These are phyloP conservation scores for Drosophila leontia DNA, from an alignment of 1,140 invertebrate species.

Conservation along the genomic window DNA sequence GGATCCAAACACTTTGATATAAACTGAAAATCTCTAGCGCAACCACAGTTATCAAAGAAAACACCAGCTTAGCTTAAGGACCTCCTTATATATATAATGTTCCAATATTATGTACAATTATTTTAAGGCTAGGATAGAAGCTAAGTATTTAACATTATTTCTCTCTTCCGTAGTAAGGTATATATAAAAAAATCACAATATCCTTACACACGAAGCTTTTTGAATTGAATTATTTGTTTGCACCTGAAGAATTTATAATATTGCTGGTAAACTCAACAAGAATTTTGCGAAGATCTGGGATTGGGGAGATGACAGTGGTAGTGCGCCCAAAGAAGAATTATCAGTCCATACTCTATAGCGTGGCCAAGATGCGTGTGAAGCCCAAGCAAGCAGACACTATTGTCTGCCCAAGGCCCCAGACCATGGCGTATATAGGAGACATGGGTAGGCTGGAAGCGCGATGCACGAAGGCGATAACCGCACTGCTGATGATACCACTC, in stretches of 20 bases:
- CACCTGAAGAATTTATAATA: conserved; percentile 26
- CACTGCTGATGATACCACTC: conserved; percentile 95
- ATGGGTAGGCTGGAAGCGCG: conserved; percentile 94
- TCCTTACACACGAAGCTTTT: conserved; percentile 47
- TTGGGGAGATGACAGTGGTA: conserved; percentile 5
- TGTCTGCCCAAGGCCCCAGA: conserved; percentile 98
- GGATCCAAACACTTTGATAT: conserved; percentile 85
- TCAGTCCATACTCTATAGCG: conserved; percentile 86
- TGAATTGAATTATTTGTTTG: conserved; percentile 45
- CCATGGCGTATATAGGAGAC: conserved; percentile 94
- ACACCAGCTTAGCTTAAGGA: conserved; percentile 12
- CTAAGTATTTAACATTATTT: conserved; percentile 51
- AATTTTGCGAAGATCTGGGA: conserved; percentile 17
- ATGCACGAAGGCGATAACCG: conserved; percentile 97
- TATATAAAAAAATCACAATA: conserved; percentile 75
- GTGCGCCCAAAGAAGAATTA: conserved; percentile 1
- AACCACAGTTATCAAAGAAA: not conserved
- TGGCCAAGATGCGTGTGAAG: conserved; percentile 96
- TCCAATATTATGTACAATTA: conserved; percentile 50
- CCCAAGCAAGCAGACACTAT: conserved; percentile 93
- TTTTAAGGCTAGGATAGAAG: conserved; percentile 34
- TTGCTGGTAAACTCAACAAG: not conserved
- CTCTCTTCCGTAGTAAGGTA: too few relatives aligned
- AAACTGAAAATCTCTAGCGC: not conserved
- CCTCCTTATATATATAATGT: conserved; percentile 37